Evolutionary conservation across 2,113 vertebrate genomes (phyloP).

Genomic region (Pelmatolapia mariae): DNA sequence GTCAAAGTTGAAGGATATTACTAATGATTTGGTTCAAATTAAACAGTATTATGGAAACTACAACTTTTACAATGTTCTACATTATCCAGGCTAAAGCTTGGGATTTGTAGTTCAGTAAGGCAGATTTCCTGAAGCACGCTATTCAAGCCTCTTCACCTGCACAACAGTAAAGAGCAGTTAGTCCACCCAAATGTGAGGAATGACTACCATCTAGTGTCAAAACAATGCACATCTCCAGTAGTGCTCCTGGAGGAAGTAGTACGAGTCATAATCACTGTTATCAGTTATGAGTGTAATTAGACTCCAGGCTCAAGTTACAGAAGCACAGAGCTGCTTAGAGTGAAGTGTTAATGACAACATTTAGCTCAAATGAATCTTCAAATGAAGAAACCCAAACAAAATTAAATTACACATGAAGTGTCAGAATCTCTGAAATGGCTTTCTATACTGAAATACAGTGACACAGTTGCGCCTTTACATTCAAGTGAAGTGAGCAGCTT

Average conservation of each 20-base stretch:
- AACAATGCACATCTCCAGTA: not conserved
- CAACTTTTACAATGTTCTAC: not conserved
- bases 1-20: not conserved
- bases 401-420: not conserved
- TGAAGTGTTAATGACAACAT: not conserved
- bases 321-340: not conserved
- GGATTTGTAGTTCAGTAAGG: not conserved
- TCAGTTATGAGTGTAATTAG: not conserved
- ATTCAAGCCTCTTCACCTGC: not conserved
- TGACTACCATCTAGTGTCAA: not conserved
- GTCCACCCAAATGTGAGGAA: not conserved
- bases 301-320: not conserved
- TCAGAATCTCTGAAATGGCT: not conserved
- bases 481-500: not conserved
- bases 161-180: not conserved
- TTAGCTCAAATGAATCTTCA: not conserved
- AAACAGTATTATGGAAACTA: not conserved
- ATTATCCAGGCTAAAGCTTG: not conserved
- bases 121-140: not conserved
- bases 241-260: not conserved
- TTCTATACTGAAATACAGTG: not conserved
- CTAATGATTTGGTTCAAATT: not conserved
- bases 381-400: not conserved
- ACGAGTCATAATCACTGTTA: not conserved
- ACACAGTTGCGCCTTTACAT: not conserved